Conservation (phyloP, 2,888 invertebrate species). For the Noctuana brunneofusca region DNA sequence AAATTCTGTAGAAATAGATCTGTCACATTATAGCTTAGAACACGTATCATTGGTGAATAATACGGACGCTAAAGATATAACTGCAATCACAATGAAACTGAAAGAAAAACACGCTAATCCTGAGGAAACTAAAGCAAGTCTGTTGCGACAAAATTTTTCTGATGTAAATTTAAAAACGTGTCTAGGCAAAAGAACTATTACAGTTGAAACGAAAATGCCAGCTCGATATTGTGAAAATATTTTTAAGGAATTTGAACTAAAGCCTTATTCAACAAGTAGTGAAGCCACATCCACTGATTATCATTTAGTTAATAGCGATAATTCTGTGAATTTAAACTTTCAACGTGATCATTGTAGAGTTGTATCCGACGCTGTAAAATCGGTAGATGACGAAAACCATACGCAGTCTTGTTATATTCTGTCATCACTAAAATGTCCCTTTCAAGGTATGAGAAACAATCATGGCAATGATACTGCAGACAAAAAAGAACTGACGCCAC, state of each 20-base stretch:
- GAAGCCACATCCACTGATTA: constrained; percentile 56
- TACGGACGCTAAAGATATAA: constrained; percentile 47
- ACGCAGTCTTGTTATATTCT: constrained; percentile 56
- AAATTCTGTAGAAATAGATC: constrained; percentile 58
- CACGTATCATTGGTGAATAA: constrained; percentile 57
- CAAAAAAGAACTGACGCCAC: constrained; percentile 34
- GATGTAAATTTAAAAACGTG: constrained; percentile 37
- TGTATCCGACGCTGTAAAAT: constrained; percentile 25
- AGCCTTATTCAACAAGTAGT: constrained; percentile 53
- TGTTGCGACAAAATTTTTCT: constrained; percentile 51
- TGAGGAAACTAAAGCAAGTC: constrained; percentile 46
- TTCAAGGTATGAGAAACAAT: constrained; percentile 40
- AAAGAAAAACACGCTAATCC: constrained; percentile 51
- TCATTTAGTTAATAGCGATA: constrained; percentile 34
- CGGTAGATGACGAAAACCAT: constrained; percentile 45
- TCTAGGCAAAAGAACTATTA: background rate
- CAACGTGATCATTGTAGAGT: background rate
- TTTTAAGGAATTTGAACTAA: constrained; percentile 45
- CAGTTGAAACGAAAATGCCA: background rate
- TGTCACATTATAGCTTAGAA: constrained; percentile 62
- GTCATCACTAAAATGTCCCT: constrained; percentile 48
- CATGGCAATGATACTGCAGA: constrained; percentile 37
- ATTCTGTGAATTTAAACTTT: constrained; percentile 6
- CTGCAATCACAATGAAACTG: constrained; percentile 58
- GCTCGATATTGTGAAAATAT: constrained; percentile 12